phyloP scores from a whole-genome alignment of 2,888 invertebrate species.

The Aquatica leii region DNA sequence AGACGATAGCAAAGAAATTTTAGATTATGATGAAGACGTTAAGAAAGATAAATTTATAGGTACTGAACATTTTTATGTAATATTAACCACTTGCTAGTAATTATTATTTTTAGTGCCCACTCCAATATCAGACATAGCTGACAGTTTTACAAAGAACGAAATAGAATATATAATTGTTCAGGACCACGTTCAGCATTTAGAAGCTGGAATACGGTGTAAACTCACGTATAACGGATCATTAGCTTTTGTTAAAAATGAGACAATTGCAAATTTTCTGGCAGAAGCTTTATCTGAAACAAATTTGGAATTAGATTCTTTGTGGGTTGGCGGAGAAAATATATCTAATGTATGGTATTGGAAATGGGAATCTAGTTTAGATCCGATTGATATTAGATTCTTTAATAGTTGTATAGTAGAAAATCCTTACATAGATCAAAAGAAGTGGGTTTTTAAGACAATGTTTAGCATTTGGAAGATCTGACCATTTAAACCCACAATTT shows the following conservation, averaged over 20 bases:
- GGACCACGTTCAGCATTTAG: neutral
- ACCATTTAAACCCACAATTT: constrained; percentile 11
- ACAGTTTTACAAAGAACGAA: neutral
- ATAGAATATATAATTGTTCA: neutral
- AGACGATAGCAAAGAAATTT: too few relatives aligned
- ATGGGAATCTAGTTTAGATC: neutral
- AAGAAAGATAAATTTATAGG: too few relatives aligned
- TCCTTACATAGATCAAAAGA: neutral
- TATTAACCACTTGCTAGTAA: too few relatives aligned
- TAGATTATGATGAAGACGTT: too few relatives aligned
- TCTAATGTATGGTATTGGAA: constrained; percentile 9
- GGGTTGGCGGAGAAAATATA: constrained; percentile 16
- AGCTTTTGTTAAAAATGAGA: constrained; percentile 61
- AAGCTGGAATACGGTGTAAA: constrained; percentile 5
- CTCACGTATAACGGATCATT: constrained; percentile 43
- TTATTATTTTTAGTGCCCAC: too few relatives aligned
- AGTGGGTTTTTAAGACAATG: constrained; percentile 13
- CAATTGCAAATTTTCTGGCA: constrained; percentile 62
- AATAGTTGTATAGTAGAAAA: neutral
- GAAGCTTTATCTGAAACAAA: constrained; percentile 63
- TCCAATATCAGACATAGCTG: neutral
- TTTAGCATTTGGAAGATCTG: constrained; percentile 10
- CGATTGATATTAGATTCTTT: neutral
- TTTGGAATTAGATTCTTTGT: constrained; percentile 56
- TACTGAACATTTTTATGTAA: too few relatives aligned